Evolutionary conservation across 2,113 vertebrate genomes (phyloP), one percentile per base, ranked within the genome.

Genomic region (Thunnus maccoyii): DNA sequence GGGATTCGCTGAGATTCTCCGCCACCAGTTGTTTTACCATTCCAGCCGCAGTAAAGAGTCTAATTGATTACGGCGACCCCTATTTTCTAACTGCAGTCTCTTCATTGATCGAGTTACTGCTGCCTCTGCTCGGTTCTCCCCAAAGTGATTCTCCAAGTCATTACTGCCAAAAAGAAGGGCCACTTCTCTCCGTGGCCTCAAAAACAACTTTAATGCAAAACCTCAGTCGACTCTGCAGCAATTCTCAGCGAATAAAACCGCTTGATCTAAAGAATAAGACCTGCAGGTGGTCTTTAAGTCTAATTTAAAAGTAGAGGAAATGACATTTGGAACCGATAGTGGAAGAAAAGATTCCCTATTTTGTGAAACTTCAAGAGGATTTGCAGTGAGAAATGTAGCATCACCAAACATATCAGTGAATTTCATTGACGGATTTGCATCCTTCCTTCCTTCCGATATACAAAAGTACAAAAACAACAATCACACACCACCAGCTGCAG

Each of bases 91-190:
- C 79, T 76, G 79, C 84, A 78, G 81, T 55, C 51, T 89, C 76
- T 74, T 72, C 78, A 92, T 94, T 89, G 91, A 94, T 91, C 86
- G 79, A 32, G 76, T 86, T 76, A 83, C 71, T 72, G 86, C 84
- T 48, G 82, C 76, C 50, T 12, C 83, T 44, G 68, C 67, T 86
- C 61, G 48, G 66, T 73, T 78, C 78, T 65, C 75, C 65, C 16
- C 64, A 6, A 87, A 87, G 79, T 76, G 66, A 82, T 56, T 82
- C 76, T 84, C 68, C 5, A 0, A 70, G 64, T 91, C 84, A 87
- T 89, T 83, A 82, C 78, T 57, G 73, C 54, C 81, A 58, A 81
- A 74, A 78, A 1, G 73, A 85, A 85, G 30, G 63, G 25, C 5
- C 54, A 20, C 55, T 75, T 64, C 22, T 14, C 61, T 47, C 41